A percentile compares a stretch with the other conserved stretches of the same genome.
Evolutionary conservation across 2,888 invertebrate species (phyloP).

Genomic region (Sesamia inferens): DNA sequence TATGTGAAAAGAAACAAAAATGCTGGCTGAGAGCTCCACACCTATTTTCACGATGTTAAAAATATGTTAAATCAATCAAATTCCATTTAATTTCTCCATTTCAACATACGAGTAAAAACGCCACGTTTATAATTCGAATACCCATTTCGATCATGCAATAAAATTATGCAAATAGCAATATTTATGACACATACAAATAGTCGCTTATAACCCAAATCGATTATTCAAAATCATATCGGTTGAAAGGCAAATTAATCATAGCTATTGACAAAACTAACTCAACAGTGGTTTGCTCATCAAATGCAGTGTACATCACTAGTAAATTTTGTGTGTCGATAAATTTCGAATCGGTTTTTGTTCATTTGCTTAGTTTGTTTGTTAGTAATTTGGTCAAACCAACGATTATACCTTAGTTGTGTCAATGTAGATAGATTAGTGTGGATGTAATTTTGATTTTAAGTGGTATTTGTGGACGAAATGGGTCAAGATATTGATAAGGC

Average conservation of each 20-base stretch:
- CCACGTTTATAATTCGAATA: background rate
- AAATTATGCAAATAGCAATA: constrained; percentile 39
- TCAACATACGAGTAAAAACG: background rate
- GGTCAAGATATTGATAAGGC: background rate
- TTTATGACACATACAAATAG: constrained; percentile 30
- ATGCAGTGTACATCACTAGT: constrained; percentile 24
- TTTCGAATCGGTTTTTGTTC: constrained; percentile 41
- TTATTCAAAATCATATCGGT: constrained; percentile 47
- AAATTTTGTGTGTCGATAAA: constrained; percentile 35
- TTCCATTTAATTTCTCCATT: background rate
- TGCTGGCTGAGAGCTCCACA: background rate
- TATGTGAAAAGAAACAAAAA: background rate
- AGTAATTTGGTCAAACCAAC: constrained; percentile 17
- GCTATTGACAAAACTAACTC: constrained; percentile 35
- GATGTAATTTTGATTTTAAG: background rate
- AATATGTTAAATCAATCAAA: background rate
- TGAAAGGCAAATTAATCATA: constrained; percentile 53
- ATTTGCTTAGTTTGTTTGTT: constrained; percentile 42
- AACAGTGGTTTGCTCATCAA: constrained; percentile 48
- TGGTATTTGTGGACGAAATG: background rate
- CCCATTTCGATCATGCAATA: constrained; percentile 27
- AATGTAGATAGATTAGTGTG: background rate
- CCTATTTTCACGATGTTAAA: background rate
- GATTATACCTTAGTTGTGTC: too few species aligned
- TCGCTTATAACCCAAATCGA: constrained; percentile 36